These are phyloP conservation scores for Pocillopora meandrina DNA, from an alignment of 92 coral and sea anemone genomes.

Conservation along the genomic window DNA sequence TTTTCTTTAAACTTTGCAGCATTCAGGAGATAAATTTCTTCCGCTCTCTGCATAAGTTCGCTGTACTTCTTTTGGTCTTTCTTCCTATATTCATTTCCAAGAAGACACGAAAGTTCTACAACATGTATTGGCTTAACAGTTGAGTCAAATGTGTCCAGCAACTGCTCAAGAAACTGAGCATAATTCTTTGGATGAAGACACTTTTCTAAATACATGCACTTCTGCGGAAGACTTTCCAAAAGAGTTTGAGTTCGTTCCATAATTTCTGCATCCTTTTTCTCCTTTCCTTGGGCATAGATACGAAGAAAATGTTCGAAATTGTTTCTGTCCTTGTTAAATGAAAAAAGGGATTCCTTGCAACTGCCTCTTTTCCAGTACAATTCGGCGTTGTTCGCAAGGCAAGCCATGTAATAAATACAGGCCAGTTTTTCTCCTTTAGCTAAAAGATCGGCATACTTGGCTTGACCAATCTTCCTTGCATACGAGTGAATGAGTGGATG, in stretches of 20 bases:
- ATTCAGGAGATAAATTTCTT: background rate
- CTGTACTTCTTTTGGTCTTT: conserved; percentile 7
- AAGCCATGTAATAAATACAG: conserved; percentile 29
- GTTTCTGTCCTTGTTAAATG: conserved; percentile 18
- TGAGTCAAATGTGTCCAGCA: conserved; percentile 1
- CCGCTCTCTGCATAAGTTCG: conserved; percentile 11
- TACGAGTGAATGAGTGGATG: conserved; percentile 37
- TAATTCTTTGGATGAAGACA: conserved; percentile 33
- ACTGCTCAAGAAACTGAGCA: background rate
- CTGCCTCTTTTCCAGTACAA: conserved; percentile 29
- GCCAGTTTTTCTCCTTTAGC: background rate
- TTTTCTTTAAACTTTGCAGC: background rate
- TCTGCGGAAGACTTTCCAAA: background rate
- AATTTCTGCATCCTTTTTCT: too few species aligned
- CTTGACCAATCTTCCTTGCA: conserved; percentile 5
- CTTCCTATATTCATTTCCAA: conserved; percentile 38
- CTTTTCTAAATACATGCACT: conserved; percentile 35
- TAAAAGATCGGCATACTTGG: background rate
- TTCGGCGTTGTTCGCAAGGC: conserved; percentile 14
- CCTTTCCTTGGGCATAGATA: background rate
- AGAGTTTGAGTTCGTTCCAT: too few species aligned
- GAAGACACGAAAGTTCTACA: conserved; percentile 41
- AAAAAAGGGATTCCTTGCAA: conserved; percentile 23
- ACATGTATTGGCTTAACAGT: background rate
- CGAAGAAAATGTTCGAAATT: conserved; percentile 35